Percentiles rank a stretch among this genome's conserved stretches.
Evolutionary conservation across 2,113 vertebrate genomes (phyloP).

Genomic region (Callorhinus ursinus): DNA sequence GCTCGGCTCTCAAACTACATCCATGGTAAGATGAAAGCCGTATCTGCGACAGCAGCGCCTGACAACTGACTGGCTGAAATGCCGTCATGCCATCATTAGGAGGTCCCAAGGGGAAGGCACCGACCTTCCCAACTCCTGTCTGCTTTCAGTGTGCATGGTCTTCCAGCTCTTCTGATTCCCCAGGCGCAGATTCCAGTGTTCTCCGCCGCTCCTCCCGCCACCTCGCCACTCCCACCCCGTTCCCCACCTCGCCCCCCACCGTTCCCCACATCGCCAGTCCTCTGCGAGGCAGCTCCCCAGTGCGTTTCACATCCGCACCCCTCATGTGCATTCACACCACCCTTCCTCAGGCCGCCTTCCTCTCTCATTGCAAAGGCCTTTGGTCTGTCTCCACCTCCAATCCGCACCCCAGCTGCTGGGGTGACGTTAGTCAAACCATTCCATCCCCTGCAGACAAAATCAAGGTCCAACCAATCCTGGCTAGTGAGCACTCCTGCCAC

Average conservation of each 20-base stretch:
- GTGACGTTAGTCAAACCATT: too few species aligned
- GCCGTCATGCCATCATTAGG: not conserved
- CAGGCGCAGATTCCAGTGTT: not conserved
- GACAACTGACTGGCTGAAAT: too few species aligned
- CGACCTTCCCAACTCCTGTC: not conserved
- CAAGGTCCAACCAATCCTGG: not conserved
- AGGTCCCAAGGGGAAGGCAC: too few species aligned
- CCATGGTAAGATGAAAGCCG: not conserved
- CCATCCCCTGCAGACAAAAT: not conserved
- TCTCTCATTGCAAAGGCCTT: not conserved
- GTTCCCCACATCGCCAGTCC: rapidly evolving
- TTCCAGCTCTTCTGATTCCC: not conserved
- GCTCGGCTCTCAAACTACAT: not conserved
- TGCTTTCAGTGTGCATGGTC: not conserved
- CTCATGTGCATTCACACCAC: too few species aligned
- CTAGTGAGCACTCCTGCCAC: not conserved
- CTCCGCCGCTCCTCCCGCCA: not conserved
- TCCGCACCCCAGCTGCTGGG: not conserved
- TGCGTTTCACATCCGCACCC: rapidly evolving
- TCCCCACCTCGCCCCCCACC: too few species aligned
- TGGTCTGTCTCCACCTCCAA: not conserved
- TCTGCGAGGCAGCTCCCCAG: rapidly evolving
- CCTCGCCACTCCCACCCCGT: not conserved
- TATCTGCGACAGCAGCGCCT: rapidly evolving
- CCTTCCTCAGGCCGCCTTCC: not conserved